phyloP scores from a whole-genome alignment of 2,888 invertebrate genomes.

The Microplitis manilae region DNA sequence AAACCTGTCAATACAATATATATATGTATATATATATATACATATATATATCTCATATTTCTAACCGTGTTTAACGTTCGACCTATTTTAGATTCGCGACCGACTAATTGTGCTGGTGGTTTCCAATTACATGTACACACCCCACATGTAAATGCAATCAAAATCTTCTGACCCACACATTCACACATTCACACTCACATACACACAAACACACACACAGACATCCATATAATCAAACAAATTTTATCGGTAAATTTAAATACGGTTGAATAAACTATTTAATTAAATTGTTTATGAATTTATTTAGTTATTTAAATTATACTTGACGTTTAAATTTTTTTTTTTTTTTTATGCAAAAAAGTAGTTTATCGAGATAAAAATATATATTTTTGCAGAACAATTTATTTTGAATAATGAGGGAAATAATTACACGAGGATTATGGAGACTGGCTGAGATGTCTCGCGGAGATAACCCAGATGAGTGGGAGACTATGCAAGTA shows the following conservation, averaged over 20 bases:
- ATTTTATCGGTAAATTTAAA: neutral
- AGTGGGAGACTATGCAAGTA: slow-evolving; percentile 11
- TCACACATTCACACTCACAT: neutral
- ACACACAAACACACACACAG: neutral
- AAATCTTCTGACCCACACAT: slow-evolving; percentile 6
- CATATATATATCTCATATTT: neutral
- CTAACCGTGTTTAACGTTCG: slow-evolving; percentile 24
- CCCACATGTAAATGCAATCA: slow-evolving; percentile 8
- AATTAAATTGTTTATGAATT: neutral
- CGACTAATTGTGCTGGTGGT: slow-evolving; percentile 21
- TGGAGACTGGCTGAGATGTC: neutral
- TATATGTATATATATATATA: neutral
- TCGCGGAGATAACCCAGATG: slow-evolving; percentile 1
- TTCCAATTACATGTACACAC: slow-evolving; percentile 18
- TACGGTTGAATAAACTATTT: neutral
- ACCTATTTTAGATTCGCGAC: slow-evolving; percentile 10
- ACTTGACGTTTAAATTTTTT: neutral
- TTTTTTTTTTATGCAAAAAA: neutral
- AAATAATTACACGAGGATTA: neutral
- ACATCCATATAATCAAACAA: neutral
- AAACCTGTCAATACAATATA: slow-evolving; percentile 12
- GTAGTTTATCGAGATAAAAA: no score
- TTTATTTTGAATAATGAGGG: neutral
- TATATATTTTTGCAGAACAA: neutral
- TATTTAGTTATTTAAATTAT: neutral